Evolutionary conservation across 2,113 vertebrate genomes (phyloP), one percentile per base, ranked within the genome.

Genomic region (Malurus melanocephalus): DNA sequence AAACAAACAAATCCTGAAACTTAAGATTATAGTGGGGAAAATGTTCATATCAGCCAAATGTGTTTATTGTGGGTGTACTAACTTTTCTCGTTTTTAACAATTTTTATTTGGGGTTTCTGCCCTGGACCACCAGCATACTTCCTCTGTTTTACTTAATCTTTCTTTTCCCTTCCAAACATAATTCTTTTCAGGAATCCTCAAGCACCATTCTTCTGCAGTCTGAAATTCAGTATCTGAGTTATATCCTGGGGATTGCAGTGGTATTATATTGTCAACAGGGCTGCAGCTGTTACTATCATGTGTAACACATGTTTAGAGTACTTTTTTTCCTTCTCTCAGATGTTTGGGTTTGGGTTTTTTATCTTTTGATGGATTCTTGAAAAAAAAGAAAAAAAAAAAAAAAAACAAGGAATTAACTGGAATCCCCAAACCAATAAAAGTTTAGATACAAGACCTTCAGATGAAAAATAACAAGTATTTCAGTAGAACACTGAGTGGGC

Each of bases 211-310:
- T 85, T 87, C 69, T 76, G 48, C 80, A 80, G 64, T 18, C 75
- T 93, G 60, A 92, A 87, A 85, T 80, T 92, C 72, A 81, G 81
- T 80, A 92, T 94, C 90, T 90, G 75, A 96, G 61, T 80, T 88
- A 73, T 87, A 92, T 89, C 87, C 57, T 59, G 61, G 76, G 88
- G 88, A 94, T 93, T 95, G 57, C 52, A 65, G 78, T 60, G 45
- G 90, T 86, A 94, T 95, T 96, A 95, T 75, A 59, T 32, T 89
- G 90, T 94, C 92, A 95, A 59, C 83, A 81, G 38, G 61, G 18
- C 85, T 91, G 71, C 95, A 95, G 92, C 92, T 94, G 86, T 90
- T 95, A 45, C 68, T 93, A 55, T 52, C 72, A 59, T 79, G 14
- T 53, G 49, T 59, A 94, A 56, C 72, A 92, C 23, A 68, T 85